Conservation (phyloP, 2,888 invertebrate genomes). For the Spodoptera littoralis region DNA sequence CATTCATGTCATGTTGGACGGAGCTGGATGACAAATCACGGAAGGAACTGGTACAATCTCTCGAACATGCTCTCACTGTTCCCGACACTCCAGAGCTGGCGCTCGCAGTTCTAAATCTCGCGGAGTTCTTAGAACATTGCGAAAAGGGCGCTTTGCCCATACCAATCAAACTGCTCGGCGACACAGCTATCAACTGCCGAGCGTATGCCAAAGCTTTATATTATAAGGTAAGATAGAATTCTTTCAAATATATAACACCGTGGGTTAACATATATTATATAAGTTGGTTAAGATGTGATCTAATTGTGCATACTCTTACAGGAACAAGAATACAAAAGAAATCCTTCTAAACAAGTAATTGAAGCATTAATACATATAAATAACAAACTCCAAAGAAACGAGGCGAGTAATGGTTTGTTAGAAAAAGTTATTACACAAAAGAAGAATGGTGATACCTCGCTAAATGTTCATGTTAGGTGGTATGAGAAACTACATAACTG, state of each 20-base stretch:
- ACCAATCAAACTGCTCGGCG: conserved; percentile 95
- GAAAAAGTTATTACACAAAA: conserved; percentile 95
- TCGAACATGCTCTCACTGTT: conserved; percentile 96
- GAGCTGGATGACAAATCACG: conserved; percentile 95
- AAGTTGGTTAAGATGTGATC: too few species aligned
- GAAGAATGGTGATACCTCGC: conserved; percentile 89
- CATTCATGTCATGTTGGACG: conserved; percentile 99
- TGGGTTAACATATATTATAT: too few species aligned
- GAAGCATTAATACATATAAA: conserved; percentile 98
- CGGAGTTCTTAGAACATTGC: conserved; percentile 99
- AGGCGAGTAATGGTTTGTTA: conserved; percentile 97
- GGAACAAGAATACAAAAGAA: conserved; percentile 96
- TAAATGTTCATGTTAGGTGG: conserved; percentile 93
- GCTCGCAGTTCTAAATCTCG: conserved; percentile 97
- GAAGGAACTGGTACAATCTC: conserved; percentile 94
- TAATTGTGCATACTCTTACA: conserved; percentile 55
- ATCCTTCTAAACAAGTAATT: conserved; percentile 92
- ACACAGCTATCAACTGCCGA: conserved; percentile 97
- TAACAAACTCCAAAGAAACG: conserved; percentile 99
- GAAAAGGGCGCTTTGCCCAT: conserved; percentile 98
- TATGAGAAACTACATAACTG: conserved; percentile 99
- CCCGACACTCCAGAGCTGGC: conserved; percentile 98
- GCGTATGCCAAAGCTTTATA: conserved; percentile 91
- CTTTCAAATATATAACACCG: too few species aligned
- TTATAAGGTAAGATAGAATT: conserved; percentile 82